A percentile compares a stretch with the other conserved stretches of the same genome.
phyloP scores from a whole-genome alignment of 2,888 invertebrate genomes.

The Agrochola litura region DNA sequence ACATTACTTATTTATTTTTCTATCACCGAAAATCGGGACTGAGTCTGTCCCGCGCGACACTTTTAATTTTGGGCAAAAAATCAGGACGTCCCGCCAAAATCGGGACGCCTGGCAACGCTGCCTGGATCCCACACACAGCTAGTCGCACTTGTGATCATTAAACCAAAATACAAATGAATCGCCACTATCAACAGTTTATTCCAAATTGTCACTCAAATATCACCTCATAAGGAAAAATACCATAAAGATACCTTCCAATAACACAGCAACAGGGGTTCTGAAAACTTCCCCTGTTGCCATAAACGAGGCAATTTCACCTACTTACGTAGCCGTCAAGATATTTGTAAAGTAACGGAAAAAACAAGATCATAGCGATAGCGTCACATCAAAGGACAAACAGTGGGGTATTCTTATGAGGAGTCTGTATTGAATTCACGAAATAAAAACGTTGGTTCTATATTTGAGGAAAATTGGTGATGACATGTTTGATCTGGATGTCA shows the following conservation, averaged over 20 bases:
- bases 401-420: background rate
- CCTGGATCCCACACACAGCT: background rate
- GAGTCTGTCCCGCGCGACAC: no score
- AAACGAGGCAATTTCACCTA: constrained; percentile 57
- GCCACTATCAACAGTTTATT: background rate
- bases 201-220: background rate
- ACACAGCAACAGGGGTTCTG: constrained; percentile 20
- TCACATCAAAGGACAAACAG: constrained; percentile 59
- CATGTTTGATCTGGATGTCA: background rate
- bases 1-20: no score
- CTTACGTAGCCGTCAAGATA: constrained; percentile 52
- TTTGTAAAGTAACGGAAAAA: constrained; percentile 63
- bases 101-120: no score
- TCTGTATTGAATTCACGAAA: constrained; percentile 18
- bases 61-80: no score
- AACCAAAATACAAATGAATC: background rate
- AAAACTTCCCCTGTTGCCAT: constrained; percentile 2
- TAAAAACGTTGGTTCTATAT: constrained; percentile 21
- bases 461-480: constrained; percentile 22
- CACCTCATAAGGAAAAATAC: constrained; percentile 15
- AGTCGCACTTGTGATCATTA: background rate
- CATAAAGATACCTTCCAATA: constrained; percentile 16
- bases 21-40: no score
- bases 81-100: no score
- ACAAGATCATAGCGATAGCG: constrained; percentile 56